Conservation (phyloP, 1,140 invertebrate species). For the Scaptomyza graminum region DNA sequence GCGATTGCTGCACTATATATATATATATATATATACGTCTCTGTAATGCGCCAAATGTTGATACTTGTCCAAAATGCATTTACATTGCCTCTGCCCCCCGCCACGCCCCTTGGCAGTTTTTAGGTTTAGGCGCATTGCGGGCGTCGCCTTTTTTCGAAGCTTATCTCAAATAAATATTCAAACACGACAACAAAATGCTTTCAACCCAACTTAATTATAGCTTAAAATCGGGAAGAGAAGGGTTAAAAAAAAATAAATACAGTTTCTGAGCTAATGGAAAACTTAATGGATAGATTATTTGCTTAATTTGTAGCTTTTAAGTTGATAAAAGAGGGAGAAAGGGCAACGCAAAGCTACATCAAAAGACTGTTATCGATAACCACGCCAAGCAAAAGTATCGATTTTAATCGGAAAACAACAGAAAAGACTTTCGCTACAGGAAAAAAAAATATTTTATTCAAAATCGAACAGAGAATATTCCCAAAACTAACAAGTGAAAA, state of each 20-base stretch:
- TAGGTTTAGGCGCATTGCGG: conserved; percentile 74
- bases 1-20: conserved; percentile 49
- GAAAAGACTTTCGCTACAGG: too few relatives aligned
- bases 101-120: neutral
- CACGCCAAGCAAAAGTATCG: neutral
- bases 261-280: neutral
- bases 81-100: conserved; percentile 59
- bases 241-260: neutral
- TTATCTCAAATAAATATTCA: conserved; percentile 74
- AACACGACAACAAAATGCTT: conserved; percentile 3
- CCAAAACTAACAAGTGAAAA: too few relatives aligned
- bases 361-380: too few relatives aligned
- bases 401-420: too few relatives aligned
- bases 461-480: too few relatives aligned
- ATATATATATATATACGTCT: conserved; percentile 17
- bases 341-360: too few relatives aligned
- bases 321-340: neutral
- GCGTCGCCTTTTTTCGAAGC: conserved; percentile 55
- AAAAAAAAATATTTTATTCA: too few relatives aligned
- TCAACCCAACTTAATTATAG: conserved; percentile 31
- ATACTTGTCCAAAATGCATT: conserved; percentile 66
- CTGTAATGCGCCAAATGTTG: conserved; percentile 78
- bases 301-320: neutral
- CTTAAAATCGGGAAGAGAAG: neutral
- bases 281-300: neutral